Conservation (phyloP, 2,888 invertebrate genomes). For the Cheilosia urbana region DNA sequence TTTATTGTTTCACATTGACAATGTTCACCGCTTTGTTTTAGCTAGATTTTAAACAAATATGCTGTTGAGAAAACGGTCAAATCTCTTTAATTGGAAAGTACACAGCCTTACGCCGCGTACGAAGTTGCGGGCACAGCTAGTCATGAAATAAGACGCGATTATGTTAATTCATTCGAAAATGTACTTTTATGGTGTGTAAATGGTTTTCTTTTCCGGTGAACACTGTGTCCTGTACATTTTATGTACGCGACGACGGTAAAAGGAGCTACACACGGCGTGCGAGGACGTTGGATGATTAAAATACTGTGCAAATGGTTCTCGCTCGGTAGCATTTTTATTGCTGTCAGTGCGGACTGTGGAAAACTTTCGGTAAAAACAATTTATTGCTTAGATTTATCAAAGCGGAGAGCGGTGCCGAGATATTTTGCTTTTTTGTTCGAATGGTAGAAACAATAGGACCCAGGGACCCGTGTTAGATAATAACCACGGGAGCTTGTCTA, state of each 20-base stretch:
- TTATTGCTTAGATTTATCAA: slow-evolving; percentile 76
- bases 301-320: slow-evolving; percentile 39
- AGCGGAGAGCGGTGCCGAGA: slow-evolving; percentile 1
- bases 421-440: neutral
- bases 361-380: slow-evolving; percentile 41
- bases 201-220: slow-evolving; percentile 51
- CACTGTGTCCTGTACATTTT: slow-evolving; percentile 37
- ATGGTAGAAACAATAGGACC: slow-evolving; percentile 5
- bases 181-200: slow-evolving; percentile 73
- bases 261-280: neutral
- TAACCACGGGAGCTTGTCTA: slow-evolving; percentile 59
- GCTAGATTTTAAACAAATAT: no score
- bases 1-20: no score
- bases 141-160: slow-evolving; percentile 74
- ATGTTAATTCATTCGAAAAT: slow-evolving; percentile 75
- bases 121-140: no score
- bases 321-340: slow-evolving; percentile 53
- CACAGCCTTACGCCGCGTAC: no score
- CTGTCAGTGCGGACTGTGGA: slow-evolving; percentile 6
- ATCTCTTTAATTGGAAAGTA: no score
- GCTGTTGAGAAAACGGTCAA: no score
- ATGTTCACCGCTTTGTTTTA: no score
- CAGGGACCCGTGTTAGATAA: slow-evolving; percentile 33
- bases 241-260: slow-evolving; percentile 7
- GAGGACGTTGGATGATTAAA: slow-evolving; percentile 69